Conservation (phyloP, 2,888 invertebrate genomes). For the Sphecodes monilicornis region DNA sequence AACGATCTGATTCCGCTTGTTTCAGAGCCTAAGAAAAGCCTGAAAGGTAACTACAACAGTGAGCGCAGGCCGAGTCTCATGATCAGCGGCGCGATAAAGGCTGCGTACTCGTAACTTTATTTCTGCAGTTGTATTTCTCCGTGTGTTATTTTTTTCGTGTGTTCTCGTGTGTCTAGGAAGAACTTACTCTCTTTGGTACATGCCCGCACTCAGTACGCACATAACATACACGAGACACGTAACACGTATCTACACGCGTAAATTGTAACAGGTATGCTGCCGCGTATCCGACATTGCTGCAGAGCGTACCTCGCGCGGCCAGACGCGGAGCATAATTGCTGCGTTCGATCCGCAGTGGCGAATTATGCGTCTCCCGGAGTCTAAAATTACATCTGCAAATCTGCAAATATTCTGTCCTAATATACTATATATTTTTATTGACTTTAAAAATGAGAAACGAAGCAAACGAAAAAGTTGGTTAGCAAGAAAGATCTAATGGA, state of each 20-base stretch:
- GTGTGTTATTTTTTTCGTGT: slow-evolving; percentile 49
- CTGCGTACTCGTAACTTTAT: slow-evolving; percentile 64
- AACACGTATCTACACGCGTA: slow-evolving; percentile 22
- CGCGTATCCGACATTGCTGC: slow-evolving; percentile 58
- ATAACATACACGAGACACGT: not conserved
- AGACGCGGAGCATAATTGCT: slow-evolving; percentile 50
- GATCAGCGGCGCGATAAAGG: slow-evolving; percentile 64
- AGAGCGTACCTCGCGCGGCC: slow-evolving; percentile 66
- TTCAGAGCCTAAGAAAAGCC: slow-evolving; percentile 94
- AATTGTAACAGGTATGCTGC: slow-evolving; percentile 36
- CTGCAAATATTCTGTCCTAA: not conserved
- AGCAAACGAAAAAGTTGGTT: not conserved
- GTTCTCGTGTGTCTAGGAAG: slow-evolving; percentile 4
- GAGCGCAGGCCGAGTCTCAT: slow-evolving; percentile 58
- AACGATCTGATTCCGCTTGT: slow-evolving; percentile 87
- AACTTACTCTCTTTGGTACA: slow-evolving; percentile 18
- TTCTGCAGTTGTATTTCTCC: slow-evolving; percentile 54
- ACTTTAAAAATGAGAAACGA: not conserved
- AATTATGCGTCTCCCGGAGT: not conserved
- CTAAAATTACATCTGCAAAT: not conserved
- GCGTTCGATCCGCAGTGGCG: slow-evolving; percentile 29
- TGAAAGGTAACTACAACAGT: slow-evolving; percentile 86
- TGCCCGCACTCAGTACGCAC: not conserved
- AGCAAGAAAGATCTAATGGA: too few species aligned
- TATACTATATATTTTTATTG: not conserved